A percentile compares a stretch with the other conserved stretches of the same genome.
Conservation (phyloP, 37 sponge, comb jelly and placozoan species). For the Chondrilla cf. caribensis region DNA sequence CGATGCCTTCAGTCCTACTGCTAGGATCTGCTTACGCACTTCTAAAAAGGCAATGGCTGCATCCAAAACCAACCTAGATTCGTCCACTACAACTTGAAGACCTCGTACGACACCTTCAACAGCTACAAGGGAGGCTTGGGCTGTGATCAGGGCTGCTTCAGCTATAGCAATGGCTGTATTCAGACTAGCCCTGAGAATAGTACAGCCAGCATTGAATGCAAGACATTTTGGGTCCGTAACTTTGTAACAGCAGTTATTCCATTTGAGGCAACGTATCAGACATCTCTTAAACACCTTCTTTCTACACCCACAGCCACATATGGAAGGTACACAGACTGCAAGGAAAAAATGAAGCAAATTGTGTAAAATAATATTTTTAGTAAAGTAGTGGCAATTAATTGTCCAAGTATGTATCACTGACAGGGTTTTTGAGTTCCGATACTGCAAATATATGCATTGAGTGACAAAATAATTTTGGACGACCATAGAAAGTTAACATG, state of each 20-base stretch:
- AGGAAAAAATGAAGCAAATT: not conserved
- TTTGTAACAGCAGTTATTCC: constrained; percentile 30
- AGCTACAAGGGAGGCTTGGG: not conserved
- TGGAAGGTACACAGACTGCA: constrained; percentile 26
- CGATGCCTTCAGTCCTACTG: not conserved
- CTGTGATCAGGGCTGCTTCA: not conserved
- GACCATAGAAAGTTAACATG: no score
- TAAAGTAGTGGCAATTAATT: no score
- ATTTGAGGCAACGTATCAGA: not conserved
- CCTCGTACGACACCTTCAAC: constrained; percentile 9
- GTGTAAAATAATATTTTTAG: no score
- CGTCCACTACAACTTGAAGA: constrained; percentile 6
- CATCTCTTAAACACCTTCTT: constrained; percentile 19
- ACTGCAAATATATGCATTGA: no score
- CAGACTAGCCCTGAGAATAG: not conserved
- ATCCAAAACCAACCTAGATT: not conserved
- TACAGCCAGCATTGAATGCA: constrained; percentile 22
- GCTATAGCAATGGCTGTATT: not conserved
- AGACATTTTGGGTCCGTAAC: constrained; percentile 24
- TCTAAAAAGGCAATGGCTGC: constrained; percentile 9
- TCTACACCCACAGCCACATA: constrained; percentile 3
- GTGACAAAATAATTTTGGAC: no score
- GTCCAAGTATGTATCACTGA: no score
- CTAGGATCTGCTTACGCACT: not conserved
- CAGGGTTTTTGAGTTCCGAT: no score